These are phyloP conservation scores for Spatula versicolor DNA, from an alignment of 2,797 vertebrate species.

Conservation along the genomic window DNA sequence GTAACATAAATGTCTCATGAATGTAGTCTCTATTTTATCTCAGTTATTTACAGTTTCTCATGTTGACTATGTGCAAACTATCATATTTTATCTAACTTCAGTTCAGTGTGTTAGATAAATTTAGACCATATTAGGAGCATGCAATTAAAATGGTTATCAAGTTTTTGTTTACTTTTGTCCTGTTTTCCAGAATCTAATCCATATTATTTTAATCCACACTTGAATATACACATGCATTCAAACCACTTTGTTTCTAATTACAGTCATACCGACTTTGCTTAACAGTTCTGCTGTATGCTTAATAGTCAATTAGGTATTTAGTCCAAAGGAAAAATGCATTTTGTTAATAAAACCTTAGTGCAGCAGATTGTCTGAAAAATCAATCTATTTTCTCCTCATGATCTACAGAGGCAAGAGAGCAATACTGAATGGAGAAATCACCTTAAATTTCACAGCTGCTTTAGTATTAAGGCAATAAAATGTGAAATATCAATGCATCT, in stretches of 20 bases:
- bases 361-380: not conserved
- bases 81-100: not conserved
- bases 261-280: not conserved
- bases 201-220: not conserved
- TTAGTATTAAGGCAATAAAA: not conserved
- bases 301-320: not conserved
- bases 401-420: not conserved
- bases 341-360: not conserved
- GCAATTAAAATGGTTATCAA: not conserved
- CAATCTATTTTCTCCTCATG: slow-evolving; percentile 7
- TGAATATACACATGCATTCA: not conserved
- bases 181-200: not conserved
- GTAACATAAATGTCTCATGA: not conserved
- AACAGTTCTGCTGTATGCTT: not conserved
- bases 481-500: slow-evolving; percentile 23
- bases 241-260: not conserved
- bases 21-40: not conserved
- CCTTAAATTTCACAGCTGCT: slow-evolving; percentile 15
- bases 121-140: not conserved
- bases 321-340: not conserved
- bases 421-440: slow-evolving; percentile 3
- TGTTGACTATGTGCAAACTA: not conserved
- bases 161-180: not conserved
- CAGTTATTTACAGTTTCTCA: not conserved
- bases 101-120: not conserved